Base-by-base conservation (phyloP, 2,113 vertebrate species). In the Columbina picui region DNA sequence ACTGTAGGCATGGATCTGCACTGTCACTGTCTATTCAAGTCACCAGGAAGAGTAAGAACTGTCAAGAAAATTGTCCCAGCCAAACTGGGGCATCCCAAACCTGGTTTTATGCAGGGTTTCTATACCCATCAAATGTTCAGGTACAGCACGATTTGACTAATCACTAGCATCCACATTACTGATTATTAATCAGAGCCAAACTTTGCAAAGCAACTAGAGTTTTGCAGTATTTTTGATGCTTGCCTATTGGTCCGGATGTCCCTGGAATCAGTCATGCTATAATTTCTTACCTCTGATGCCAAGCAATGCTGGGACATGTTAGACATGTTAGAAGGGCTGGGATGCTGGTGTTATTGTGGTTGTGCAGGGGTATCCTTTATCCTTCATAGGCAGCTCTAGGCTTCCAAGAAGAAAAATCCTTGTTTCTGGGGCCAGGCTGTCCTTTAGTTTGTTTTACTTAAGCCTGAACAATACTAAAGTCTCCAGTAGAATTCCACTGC, bases 1-100 rank as follows among this genome's bases (percentile, higher is more conserved):
- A 19, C 8, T 7, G 6, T 43, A 22, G 39, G 39, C 55, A 20
- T 36, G 1, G 0, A 17, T 12, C 43, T 50, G 43, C 4, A 22
- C 12, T 3, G 0, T 19, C n/a, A 2, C 41, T n/a, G 36, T 2
- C 67, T 45, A 3, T 38, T 67, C 67, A 25, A 50, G 52, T 3
- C 2, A 14, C 19, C 32, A 41, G 19, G 38, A 67, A 71, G 25
- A 17, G 71, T 27, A 59, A 53, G 30, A 34, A 67, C 21, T 25
- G 14, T 4, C 53, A 34, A 6, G 6, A 52, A 88, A 79, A 29
- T 18, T 12, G 25, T 57, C 70, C 41, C 83, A 25, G 21, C 2
- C 36, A 63, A 75, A 30, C 0, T 5, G 12, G 25, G 34, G 7
- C 26, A 25, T 22, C 5, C 30, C 15, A 45, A 36, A 22, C 3